Base-by-base conservation (phyloP, 2,797 vertebrate genomes). In the Molossus molossus region DNA sequence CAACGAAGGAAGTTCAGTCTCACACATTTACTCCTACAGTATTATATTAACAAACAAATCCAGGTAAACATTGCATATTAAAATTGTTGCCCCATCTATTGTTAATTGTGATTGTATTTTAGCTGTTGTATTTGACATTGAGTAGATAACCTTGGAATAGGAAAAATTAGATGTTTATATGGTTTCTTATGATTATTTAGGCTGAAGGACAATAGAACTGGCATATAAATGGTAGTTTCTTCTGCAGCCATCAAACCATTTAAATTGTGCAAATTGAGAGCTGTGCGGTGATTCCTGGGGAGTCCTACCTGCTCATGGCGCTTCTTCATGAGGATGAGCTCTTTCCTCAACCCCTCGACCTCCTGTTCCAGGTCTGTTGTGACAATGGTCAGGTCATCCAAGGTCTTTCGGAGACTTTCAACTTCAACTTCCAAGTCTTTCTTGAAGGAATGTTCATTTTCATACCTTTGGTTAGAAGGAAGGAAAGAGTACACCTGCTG, bases 341-440 rank as follows among this genome's bases (percentile, higher is more conserved):
- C 98, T 96, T 99, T 98, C 82, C 98, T 97, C 97, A 99, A 94
- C 55, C 98, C 98, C 87, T 99, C 99, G 0, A 99, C 98, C 69
- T 99, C 98, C 98, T 98, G 98, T 96, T 99, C 99, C 96, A 99
- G 97, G 14, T 99, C 99, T 62, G 98, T 99, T 9, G 98, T 98
- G 72, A 98, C 79, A n/a, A 99, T 99, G 87, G 99, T 99, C 94
- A 99, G 98, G 57, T 98, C 96, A 0, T 99, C 99, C 8, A 99
- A 97, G 92, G 98, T 98, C 97, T 98, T 98, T 2, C 99, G 95
- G 89, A 99, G 98, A 72, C 98, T 97, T 94, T 99, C 98, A 5
- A 99, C 98, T 17, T 98, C 98, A 5, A 91, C 77, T 96, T 99
- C 98, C 96, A 99, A 96, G 45, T 98, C 98, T 96, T 98, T 98